Conservation (phyloP, 2,113 vertebrate species). For the Ptilorrhoa leucosticta region DNA sequence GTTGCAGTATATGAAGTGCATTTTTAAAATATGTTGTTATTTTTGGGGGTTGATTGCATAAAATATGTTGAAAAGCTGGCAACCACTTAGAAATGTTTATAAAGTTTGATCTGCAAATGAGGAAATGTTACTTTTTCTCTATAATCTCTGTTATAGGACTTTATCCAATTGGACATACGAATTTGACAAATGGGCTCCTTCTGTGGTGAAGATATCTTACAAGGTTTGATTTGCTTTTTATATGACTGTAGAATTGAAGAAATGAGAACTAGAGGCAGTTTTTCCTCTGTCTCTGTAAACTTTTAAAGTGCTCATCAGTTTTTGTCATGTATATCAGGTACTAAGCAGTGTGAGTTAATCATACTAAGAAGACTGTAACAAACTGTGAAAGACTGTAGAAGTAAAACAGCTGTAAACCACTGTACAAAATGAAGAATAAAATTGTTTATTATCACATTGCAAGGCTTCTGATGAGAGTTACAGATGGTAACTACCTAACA, state of each 20-base stretch:
- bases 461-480: constrained; percentile 45
- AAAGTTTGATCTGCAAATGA: neutral
- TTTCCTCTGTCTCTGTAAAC: neutral
- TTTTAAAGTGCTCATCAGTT: constrained; percentile 32
- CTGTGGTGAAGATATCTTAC: constrained; percentile 96
- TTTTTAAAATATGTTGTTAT: neutral
- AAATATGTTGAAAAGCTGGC: neutral
- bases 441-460: constrained; percentile 49
- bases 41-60: neutral
- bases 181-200: constrained; percentile 97
- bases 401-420: neutral
- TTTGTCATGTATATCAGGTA: constrained; percentile 40
- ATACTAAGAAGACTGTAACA: constrained; percentile 36
- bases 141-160: constrained; percentile 75
- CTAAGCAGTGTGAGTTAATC: constrained; percentile 49
- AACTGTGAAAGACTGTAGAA: neutral
- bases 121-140: neutral
- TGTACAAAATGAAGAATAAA: constrained; percentile 23
- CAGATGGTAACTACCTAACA: neutral
- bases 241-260: neutral
- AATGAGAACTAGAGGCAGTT: neutral
- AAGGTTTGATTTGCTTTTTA: constrained; percentile 81
- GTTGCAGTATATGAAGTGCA: neutral
- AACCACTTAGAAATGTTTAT: neutral
- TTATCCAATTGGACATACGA: constrained; percentile 97